phyloP scores from a whole-genome alignment of 2,797 vertebrate species.

The Meda fulgida region DNA sequence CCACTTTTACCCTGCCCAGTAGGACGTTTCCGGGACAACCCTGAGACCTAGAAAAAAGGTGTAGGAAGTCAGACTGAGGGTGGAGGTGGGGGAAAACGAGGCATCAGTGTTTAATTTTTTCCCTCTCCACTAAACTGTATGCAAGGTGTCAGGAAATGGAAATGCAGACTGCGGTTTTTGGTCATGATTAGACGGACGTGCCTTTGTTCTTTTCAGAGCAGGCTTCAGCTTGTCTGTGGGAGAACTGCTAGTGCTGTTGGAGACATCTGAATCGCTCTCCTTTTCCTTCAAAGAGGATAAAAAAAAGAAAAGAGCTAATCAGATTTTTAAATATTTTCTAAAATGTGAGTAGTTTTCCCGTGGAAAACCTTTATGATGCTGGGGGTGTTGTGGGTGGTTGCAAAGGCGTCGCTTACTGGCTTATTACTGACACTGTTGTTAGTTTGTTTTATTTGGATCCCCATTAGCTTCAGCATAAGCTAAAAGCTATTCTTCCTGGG shows the following conservation, averaged over 20 bases:
- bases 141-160: neutral
- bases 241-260: constrained; percentile 43
- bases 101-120: neutral
- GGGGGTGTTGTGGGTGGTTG: neutral
- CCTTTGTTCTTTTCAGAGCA: constrained; percentile 64
- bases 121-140: neutral
- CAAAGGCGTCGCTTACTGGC: neutral
- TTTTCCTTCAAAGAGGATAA: constrained; percentile 60
- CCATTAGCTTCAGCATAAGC: no score
- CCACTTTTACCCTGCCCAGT: constrained; percentile 58
- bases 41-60: constrained; percentile 77
- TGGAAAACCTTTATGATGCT: neutral
- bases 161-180: constrained; percentile 23
- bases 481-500: no score
- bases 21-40: constrained; percentile 75
- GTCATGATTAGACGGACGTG: constrained; percentile 49
- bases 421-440: neutral
- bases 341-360: neutral
- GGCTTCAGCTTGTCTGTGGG: constrained; percentile 49
- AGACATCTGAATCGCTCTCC: constrained; percentile 52
- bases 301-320: constrained; percentile 18
- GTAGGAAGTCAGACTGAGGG: constrained; percentile 16
- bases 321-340: neutral
- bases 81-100: constrained; percentile 4
- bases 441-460: no score